These are phyloP conservation scores for Gallirallus australis DNA, from an alignment of 2,797 vertebrate species.

Conservation along the genomic window DNA sequence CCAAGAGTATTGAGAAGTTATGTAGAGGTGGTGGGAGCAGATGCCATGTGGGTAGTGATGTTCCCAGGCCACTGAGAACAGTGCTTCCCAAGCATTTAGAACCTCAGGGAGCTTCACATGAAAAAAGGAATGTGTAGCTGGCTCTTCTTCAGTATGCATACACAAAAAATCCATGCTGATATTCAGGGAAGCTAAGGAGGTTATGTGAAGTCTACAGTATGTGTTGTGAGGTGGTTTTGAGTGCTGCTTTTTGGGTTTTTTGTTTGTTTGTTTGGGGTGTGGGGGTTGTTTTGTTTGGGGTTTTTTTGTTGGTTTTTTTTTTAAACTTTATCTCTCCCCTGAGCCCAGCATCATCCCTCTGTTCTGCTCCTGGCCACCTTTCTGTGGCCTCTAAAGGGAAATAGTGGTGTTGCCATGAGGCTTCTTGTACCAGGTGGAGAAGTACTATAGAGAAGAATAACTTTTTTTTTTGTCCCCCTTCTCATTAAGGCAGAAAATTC, in stretches of 20 bases:
- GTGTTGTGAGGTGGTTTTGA: not conserved
- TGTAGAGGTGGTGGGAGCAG: not conserved
- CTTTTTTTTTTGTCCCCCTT: not conserved
- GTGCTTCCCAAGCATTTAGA: not conserved
- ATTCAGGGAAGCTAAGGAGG: not conserved
- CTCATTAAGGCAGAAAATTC: not conserved
- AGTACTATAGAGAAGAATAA: not conserved
- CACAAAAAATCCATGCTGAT: not conserved
- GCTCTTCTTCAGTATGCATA: not conserved
- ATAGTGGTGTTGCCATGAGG: not conserved
- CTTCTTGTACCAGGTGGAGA: not conserved
- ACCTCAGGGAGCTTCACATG: not conserved
- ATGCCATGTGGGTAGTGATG: not conserved
- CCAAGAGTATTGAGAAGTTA: not conserved
- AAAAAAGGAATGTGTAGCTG: not conserved
- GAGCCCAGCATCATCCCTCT: not conserved
- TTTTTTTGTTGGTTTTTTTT: too few relatives aligned
- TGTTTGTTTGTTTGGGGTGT: too few relatives aligned
- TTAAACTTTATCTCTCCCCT: not conserved
- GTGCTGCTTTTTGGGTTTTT: not conserved
- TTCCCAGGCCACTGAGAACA: not conserved
- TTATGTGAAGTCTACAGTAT: not conserved
- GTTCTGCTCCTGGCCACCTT: not conserved
- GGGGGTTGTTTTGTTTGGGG: not conserved
- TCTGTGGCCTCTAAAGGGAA: not conserved